Evolutionary conservation across 2,888 invertebrate species (phyloP), one percentile per base, ranked within the genome.

Genomic region (Acrobasis suavella): DNA sequence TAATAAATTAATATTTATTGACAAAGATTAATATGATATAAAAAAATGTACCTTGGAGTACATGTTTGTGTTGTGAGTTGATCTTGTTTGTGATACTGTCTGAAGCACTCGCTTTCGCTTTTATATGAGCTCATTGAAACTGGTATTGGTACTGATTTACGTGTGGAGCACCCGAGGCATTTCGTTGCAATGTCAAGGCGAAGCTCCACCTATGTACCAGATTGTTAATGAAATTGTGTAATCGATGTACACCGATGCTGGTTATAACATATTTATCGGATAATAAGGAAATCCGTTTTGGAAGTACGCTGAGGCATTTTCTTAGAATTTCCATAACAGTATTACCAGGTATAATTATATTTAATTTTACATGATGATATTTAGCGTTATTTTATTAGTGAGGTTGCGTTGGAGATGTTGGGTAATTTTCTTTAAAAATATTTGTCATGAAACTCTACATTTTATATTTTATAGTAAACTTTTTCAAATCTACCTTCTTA

Each of bases 111-210:
- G 79, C 83, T 81, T 81, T 83, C 82, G 88, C 88, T 90, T 90
- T 84, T 91, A 90, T 91, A 91, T 81, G 70, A 72, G 66, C 72
- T 79, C 76, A 42, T 71, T 68, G 69, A 78, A 85, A 87, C 87
- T 78, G 86, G 88, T 87, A 83, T 82, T 80, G 74, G 74, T 76
- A 76, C 74, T 76, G 76, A 78, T 80, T 77, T 69, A 67, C 68
- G 69, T 60, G 71, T 64, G 66, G 69, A 69, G 69, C 69, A 68
- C 85, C 84, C 71, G 77, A 68, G 78, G 84, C 82, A 72, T 76
- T 78, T 76, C 65, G 76, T 81, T 82, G 84, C 90, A 90, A 87
- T 87, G 90, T 87, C 89, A 88, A 87, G 89, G 88, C 69, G 72
- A 81, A 69, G 72, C 68, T 72, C 72, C 72, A 68, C 73, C 74